A percentile compares a stretch with the other conserved stretches of the same genome.
These are phyloP conservation scores for Platorchestia sp. DNA, from an alignment of 1,140 invertebrate species.

Conservation along the genomic window DNA sequence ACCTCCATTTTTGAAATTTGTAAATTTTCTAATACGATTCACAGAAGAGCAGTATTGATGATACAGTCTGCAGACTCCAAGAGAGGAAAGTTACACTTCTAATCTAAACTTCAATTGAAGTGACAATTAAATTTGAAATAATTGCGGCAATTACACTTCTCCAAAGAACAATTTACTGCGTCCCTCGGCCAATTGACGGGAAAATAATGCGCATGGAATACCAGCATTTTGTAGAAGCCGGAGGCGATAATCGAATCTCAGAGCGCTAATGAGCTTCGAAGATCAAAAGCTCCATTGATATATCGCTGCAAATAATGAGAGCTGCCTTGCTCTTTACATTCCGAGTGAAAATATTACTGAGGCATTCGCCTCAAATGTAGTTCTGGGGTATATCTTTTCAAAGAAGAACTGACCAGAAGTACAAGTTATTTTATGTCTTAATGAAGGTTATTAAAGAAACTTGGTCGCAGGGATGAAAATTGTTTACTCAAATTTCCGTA, in stretches of 20 bases:
- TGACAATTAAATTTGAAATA: neutral
- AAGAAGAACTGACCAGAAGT: too few relatives aligned
- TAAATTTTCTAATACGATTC: neutral
- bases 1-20: neutral
- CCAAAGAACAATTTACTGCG: neutral
- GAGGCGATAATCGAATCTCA: neutral
- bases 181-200: neutral
- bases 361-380: too few relatives aligned
- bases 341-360: too few relatives aligned
- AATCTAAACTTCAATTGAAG: neutral
- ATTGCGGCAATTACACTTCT: neutral
- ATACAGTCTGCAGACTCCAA: neutral
- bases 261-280: neutral
- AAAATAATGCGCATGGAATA: neutral
- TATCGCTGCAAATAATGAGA: neutral
- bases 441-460: too few relatives aligned
- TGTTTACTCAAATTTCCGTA: too few relatives aligned
- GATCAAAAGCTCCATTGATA: conserved; percentile 1
- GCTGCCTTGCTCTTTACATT: neutral
- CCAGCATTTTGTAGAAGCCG: neutral
- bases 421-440: too few relatives aligned
- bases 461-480: too few relatives aligned
- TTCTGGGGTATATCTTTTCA: too few relatives aligned
- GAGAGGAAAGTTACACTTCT: neutral
- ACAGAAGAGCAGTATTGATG: neutral